A percentile compares a stretch with the other conserved stretches of the same genome.
These are phyloP conservation scores for Pemphigus obesinymphae DNA, from an alignment of 1,140 invertebrate genomes.

Conservation along the genomic window DNA sequence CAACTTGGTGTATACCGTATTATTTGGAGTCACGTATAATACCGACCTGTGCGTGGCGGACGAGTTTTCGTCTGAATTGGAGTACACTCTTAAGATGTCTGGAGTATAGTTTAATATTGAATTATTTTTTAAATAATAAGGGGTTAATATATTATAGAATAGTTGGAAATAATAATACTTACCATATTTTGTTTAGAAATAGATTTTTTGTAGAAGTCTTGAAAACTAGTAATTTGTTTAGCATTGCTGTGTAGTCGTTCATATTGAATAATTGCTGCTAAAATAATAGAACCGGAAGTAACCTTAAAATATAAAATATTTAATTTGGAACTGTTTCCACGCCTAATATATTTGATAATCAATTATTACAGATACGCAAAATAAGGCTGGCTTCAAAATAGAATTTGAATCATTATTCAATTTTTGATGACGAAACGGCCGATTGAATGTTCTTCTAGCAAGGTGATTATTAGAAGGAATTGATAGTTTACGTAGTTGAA, in stretches of 20 bases:
- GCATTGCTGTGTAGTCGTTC: background rate
- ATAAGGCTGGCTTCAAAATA: background rate
- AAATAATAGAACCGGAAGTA: background rate
- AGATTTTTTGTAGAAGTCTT: background rate
- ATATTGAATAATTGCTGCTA: slow-evolving; percentile 26
- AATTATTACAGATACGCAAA: slow-evolving; percentile 21
- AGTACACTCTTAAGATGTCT: background rate
- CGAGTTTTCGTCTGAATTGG: too few relatives aligned
- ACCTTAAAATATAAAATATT: background rate
- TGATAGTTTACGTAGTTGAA: background rate
- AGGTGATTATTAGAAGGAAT: background rate
- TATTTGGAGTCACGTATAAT: too few relatives aligned
- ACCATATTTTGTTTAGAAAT: background rate
- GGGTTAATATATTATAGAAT: background rate
- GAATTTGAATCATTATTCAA: background rate
- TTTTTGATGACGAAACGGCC: background rate
- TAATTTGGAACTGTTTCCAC: background rate
- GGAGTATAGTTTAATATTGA: background rate
- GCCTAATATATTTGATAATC: too few relatives aligned
- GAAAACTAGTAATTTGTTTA: background rate
- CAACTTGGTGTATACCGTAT: too few relatives aligned
- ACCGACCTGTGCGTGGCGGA: too few relatives aligned
- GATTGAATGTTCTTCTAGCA: background rate
- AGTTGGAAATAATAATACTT: background rate
- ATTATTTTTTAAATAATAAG: background rate